A percentile compares a stretch with the other conserved stretches of the same genome.
phyloP scores from a whole-genome alignment of 2,113 vertebrate species.

The Xiphorhynchus elegans region DNA sequence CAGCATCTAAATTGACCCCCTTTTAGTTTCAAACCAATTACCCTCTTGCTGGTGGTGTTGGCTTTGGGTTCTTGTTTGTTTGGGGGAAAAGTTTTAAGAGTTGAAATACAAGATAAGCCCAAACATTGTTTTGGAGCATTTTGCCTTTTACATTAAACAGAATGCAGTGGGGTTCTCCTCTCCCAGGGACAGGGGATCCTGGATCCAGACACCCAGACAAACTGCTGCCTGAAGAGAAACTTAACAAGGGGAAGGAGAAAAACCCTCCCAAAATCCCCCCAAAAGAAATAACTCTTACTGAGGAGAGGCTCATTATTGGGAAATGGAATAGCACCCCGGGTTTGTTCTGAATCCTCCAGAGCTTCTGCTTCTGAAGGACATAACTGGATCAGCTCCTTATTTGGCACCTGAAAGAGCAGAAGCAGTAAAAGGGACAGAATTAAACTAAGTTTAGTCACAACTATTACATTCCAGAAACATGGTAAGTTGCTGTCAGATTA shows the following conservation, averaged over 20 bases:
- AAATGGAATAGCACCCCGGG: conserved; percentile 66
- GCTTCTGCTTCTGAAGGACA: conserved; percentile 78
- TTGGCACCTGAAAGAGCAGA: conserved; percentile 78
- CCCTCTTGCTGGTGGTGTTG: background rate
- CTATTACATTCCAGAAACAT: background rate
- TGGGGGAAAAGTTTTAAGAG: background rate
- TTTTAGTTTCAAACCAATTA: background rate
- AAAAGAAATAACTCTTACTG: conserved; percentile 66
- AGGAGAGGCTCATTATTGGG: conserved; percentile 77
- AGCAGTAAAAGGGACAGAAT: background rate
- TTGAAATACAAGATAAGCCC: background rate
- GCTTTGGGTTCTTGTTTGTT: background rate
- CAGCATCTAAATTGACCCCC: background rate
- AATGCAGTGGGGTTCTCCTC: background rate
- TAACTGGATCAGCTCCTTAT: conserved; percentile 76
- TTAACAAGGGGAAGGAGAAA: background rate
- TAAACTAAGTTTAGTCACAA: background rate
- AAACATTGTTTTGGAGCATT: background rate
- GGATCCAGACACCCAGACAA: background rate
- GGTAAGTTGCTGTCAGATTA: background rate
- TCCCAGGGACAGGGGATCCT: background rate
- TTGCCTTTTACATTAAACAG: background rate
- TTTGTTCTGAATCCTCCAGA: conserved; percentile 73
- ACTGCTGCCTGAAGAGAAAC: background rate
- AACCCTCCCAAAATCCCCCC: background rate